Conservation (phyloP, 2,888 invertebrate species). For the Synanthedon formicaeformis region DNA sequence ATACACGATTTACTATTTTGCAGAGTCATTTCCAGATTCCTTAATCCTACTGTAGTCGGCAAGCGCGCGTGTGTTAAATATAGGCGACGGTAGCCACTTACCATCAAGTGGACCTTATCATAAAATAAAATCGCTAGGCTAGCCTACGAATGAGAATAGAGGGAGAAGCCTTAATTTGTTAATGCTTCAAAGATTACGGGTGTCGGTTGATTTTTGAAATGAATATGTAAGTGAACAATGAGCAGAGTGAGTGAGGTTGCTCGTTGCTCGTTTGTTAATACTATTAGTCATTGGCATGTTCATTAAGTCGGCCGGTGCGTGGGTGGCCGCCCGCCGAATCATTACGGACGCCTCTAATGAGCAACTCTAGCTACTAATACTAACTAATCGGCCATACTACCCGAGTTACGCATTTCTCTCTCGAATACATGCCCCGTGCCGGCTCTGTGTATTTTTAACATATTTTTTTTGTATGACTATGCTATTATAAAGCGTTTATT, state of each 20-base stretch:
- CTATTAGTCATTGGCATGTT: constrained; percentile 13
- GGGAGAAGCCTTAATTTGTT: constrained; percentile 18
- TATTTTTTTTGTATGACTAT: no score
- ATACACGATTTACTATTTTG: no score
- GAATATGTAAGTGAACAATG: not conserved
- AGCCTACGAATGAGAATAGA: no score
- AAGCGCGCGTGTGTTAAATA: no score
- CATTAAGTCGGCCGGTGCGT: constrained; percentile 20
- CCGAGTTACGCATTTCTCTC: constrained; percentile 5
- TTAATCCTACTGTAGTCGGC: no score
- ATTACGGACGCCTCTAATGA: constrained; percentile 34
- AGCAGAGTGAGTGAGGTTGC: not conserved
- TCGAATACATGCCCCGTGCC: not conserved
- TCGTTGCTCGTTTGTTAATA: not conserved
- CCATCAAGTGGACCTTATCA: no score
- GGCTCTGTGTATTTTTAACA: constrained; percentile 3
- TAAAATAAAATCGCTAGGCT: no score
- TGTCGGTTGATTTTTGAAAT: not conserved
- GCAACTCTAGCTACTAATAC: constrained; percentile 26
- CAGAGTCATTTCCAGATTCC: no score
- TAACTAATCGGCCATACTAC: constrained; percentile 12
- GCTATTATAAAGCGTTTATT: no score
- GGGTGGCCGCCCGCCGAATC: constrained; percentile 24
- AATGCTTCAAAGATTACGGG: not conserved
- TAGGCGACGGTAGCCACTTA: no score